A percentile compares a stretch with the other conserved stretches of the same genome.
These are phyloP conservation scores for Drosophila pseudotalamancana DNA, from an alignment of 2,888 invertebrate genomes.

Conservation along the genomic window DNA sequence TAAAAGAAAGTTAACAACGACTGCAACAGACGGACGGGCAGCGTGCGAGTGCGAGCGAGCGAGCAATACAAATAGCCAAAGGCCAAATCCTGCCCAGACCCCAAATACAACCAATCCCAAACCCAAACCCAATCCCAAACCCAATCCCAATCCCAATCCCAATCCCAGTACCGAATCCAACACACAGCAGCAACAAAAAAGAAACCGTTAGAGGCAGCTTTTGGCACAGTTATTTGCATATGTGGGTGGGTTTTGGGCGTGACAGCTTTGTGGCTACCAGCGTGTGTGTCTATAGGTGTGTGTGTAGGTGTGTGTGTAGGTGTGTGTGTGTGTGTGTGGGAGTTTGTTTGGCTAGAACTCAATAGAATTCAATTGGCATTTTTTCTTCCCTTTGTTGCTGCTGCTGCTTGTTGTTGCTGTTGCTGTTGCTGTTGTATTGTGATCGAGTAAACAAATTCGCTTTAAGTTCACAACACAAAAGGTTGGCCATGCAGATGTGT, in stretches of 20 bases:
- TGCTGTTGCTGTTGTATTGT: conserved; percentile 42
- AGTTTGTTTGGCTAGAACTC: conserved; percentile 50
- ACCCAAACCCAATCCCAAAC: neutral
- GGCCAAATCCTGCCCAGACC: conserved; percentile 54
- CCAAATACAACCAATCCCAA: conserved; percentile 10
- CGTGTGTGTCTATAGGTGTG: conserved; percentile 8
- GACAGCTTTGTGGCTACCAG: conserved; percentile 27
- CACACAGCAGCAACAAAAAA: neutral
- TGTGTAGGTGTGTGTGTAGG: conserved; percentile 4
- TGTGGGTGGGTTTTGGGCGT: conserved; percentile 62
- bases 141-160: no score
- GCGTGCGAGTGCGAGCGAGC: neutral
- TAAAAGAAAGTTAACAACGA: conserved; percentile 75
- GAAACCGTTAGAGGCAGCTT: conserved; percentile 49
- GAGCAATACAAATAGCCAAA: conserved; percentile 66
- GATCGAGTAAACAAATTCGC: conserved; percentile 74
- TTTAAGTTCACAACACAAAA: conserved; percentile 70
- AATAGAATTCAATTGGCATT: conserved; percentile 75
- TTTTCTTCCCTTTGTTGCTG: conserved; percentile 23
- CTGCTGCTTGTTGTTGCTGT: conserved; percentile 4
- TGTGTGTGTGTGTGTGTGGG: conserved; percentile 3
- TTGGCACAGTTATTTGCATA: conserved; percentile 73
- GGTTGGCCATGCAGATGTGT: conserved; percentile 46
- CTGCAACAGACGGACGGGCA: neutral
- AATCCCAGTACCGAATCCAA: no score